phyloP scores from a whole-genome alignment of 2,797 vertebrate genomes.

The Mastacembelus armatus region DNA sequence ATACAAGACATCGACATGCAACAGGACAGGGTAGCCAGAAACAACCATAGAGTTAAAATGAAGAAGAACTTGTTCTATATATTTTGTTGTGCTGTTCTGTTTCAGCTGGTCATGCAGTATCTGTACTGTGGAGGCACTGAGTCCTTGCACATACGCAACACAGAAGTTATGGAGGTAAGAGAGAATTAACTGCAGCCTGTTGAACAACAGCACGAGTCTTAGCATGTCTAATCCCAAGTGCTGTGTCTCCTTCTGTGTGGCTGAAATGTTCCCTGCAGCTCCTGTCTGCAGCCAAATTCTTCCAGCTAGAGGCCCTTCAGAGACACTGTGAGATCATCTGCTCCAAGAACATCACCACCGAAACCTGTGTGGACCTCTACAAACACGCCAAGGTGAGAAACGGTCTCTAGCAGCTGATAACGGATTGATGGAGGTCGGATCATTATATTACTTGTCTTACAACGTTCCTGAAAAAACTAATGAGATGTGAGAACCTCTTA shows the following conservation, averaged over 20 bases:
- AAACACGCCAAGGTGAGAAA: constrained; percentile 93
- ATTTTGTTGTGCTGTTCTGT: constrained; percentile 68
- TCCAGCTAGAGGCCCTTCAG: constrained; percentile 98
- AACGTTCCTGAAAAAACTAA: neutral
- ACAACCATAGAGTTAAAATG: too few relatives aligned
- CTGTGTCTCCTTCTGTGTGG: constrained; percentile 42
- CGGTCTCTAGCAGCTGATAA: neutral
- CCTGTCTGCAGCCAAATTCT: constrained; percentile 97
- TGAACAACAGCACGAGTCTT: constrained; percentile 1
- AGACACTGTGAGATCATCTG: constrained; percentile 99
- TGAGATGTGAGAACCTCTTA: too few relatives aligned
- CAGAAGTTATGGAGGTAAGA: constrained; percentile 97
- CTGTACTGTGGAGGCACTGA: constrained; percentile 97
- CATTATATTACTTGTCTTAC: neutral
- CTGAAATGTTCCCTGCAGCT: constrained; percentile 84
- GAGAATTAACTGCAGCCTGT: constrained; percentile 14
- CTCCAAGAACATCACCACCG: constrained; percentile 97
- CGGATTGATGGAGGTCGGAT: neutral
- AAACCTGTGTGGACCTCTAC: constrained; percentile 98
- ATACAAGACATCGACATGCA: too few relatives aligned
- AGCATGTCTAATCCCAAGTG: constrained; percentile 30
- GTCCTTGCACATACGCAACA: constrained; percentile 96
- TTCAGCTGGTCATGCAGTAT: constrained; percentile 99
- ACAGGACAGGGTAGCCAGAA: too few relatives aligned
- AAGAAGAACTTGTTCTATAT: too few relatives aligned